Base-by-base conservation (phyloP, 2,113 vertebrate species). In the Pungitius pungitius region DNA sequence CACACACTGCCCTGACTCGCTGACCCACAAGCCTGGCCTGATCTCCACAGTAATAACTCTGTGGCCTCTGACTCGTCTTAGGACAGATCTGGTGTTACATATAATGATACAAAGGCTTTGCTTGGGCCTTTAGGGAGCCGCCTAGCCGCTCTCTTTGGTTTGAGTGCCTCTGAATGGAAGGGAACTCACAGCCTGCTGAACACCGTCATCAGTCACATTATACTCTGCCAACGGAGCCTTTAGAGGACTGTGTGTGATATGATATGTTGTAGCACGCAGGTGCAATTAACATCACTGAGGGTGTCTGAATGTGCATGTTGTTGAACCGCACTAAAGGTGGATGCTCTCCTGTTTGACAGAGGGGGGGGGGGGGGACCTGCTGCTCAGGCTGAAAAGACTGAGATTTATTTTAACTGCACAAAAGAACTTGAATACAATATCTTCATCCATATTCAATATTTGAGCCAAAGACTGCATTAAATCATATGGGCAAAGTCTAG, bases 41-140 rank as follows among this genome's bases (percentile, higher is more conserved):
- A 58, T 66, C 73, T 67, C 68, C 69, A 54, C 22, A 47, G 67
- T 73, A 86, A 81, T 89, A 75, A 61, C 73, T 72, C 57, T 35
- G 35, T 33, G 66, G 71, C 73, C 81, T 69, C 63, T 47, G 57
- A 63, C 88, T 65, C 66, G 64, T 75, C 77, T 81, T 63, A 81
- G 78, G 40, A 70, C 70, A 42, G 27, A 82, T 77, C 82, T 90
- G 86, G 33, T 62, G 85, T 91, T 89, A 90, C 86, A 83, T 24
- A 39, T 79, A 85, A 87, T 83, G 83, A 87, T 22, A 88, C 88
- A 88, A 88, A 87, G 83, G 60, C 66, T 78, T 81, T 62, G 68
- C 68, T 83, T 83, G 84, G 84, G 83, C 82, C 83, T 79, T 73
- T 17, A 15, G 80, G 80, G 78, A 84, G 75, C 75, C 80, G 84